These are phyloP conservation scores for Brachionus angularis DNA, from an alignment of 1,140 invertebrate species.

Conservation along the genomic window DNA sequence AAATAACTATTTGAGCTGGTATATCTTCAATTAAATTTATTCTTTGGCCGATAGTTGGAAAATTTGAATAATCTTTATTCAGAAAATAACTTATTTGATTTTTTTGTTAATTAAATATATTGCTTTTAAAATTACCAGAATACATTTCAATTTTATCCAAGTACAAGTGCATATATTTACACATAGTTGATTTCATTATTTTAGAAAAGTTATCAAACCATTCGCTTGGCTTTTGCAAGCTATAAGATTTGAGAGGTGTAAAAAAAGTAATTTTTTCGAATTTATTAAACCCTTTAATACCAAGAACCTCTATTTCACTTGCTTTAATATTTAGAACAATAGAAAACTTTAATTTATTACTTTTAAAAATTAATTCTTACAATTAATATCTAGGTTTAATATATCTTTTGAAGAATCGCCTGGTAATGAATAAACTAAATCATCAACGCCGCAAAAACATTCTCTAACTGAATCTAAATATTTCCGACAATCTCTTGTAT, in stretches of 20 bases:
- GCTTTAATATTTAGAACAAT: constrained; percentile 46
- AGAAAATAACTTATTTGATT: background rate
- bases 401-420: constrained; percentile 48
- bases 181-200: constrained; percentile 52
- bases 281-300: constrained; percentile 48
- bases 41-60: background rate
- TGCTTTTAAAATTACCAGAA: background rate
- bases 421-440: constrained; percentile 51
- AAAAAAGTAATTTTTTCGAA: constrained; percentile 51
- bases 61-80: background rate
- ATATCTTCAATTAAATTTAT: background rate
- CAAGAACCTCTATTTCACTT: constrained; percentile 53
- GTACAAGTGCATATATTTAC: constrained; percentile 21
- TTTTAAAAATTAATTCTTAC: constrained; percentile 47
- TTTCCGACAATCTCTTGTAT: constrained; percentile 54
- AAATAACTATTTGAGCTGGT: background rate
- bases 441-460: constrained; percentile 54
- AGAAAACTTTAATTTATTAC: background rate
- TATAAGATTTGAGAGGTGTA: constrained; percentile 48
- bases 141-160: constrained; percentile 9
- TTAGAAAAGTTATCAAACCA: constrained; percentile 52
- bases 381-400: constrained; percentile 53
- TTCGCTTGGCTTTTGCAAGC: constrained; percentile 47
- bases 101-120: background rate
- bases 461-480: constrained; percentile 51